phyloP scores from a whole-genome alignment of 92 coral and sea anemone species.

The Actinernus sp. region DNA sequence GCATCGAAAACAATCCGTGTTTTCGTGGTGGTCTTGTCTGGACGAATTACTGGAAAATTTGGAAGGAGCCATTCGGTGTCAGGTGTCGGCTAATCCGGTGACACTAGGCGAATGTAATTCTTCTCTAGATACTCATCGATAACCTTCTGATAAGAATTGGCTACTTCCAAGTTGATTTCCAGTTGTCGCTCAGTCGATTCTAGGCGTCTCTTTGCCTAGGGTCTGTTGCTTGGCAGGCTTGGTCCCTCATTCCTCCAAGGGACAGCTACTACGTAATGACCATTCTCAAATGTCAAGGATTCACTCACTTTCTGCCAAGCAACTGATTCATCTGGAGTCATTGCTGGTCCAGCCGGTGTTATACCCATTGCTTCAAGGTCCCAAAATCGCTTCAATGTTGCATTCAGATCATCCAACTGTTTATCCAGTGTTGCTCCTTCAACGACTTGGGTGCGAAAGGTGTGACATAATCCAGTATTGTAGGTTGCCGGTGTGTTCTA shows the following conservation, averaged over 20 bases:
- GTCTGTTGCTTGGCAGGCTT: conserved; percentile 35
- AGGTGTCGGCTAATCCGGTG: conserved; percentile 36
- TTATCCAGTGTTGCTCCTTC: conserved; percentile 8
- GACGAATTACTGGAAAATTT: conserved; percentile 10
- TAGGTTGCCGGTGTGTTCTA: background rate
- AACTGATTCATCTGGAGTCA: conserved; percentile 36
- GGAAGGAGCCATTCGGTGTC: conserved; percentile 48
- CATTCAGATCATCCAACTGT: conserved; percentile 3
- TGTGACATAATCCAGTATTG: conserved; percentile 45
- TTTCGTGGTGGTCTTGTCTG: conserved; percentile 12
- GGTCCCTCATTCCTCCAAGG: conserved; percentile 64
- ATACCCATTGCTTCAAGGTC: conserved; percentile 65
- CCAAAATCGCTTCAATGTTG: conserved; percentile 48
- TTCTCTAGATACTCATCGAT: conserved; percentile 57
- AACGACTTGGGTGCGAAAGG: conserved; percentile 24
- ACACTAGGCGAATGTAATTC: conserved; percentile 37
- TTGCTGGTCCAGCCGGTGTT: conserved; percentile 22
- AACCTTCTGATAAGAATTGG: conserved; percentile 51
- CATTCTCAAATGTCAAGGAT: conserved; percentile 27
- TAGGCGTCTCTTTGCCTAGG: conserved; percentile 31
- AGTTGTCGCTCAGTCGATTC: conserved; percentile 24
- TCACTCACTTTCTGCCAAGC: conserved; percentile 47
- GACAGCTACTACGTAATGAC: conserved; percentile 42
- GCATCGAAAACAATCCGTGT: conserved; percentile 4
- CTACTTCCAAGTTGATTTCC: conserved; percentile 18